phyloP scores from a whole-genome alignment of 1,140 invertebrate species.

The Drosophila orosa region DNA sequence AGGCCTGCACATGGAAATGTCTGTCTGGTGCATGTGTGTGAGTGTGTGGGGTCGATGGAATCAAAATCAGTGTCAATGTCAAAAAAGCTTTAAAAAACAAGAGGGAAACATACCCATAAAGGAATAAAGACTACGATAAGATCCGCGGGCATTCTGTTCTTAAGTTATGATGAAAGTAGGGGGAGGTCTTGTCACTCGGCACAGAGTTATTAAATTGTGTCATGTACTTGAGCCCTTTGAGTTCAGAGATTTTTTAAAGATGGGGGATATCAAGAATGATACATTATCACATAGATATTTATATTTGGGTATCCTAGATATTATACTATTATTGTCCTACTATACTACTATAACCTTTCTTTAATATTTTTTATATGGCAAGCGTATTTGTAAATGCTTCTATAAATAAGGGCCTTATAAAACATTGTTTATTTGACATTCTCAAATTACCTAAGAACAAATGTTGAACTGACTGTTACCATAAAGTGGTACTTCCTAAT shows the following conservation, averaged over 20 bases:
- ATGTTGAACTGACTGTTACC: too few species aligned
- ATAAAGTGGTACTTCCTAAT: too few species aligned
- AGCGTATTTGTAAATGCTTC: too few species aligned
- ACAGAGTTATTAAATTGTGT: not conserved
- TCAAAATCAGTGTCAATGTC: constrained; percentile 68
- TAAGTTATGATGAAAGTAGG: constrained; percentile 1
- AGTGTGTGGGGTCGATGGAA: constrained; percentile 51
- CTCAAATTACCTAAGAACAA: too few species aligned
- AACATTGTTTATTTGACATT: too few species aligned
- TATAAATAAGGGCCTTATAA: too few species aligned
- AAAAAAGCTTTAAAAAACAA: constrained; percentile 41
- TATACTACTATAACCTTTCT: not conserved
- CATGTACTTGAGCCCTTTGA: not conserved
- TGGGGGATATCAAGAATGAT: not conserved
- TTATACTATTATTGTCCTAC: not conserved
- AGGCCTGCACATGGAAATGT: constrained; percentile 34
- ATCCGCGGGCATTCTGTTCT: constrained; percentile 5
- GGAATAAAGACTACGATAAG: constrained; percentile 8
- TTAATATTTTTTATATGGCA: too few species aligned
- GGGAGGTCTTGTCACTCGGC: not conserved
- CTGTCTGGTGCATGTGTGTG: constrained; percentile 18
- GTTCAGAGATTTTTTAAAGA: not conserved
- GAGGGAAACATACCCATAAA: constrained; percentile 11
- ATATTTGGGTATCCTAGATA: not conserved
- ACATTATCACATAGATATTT: not conserved